Evolutionary conservation across 1,140 invertebrate species (phyloP).

Genomic region (Camponotus pennsylvanicus): DNA sequence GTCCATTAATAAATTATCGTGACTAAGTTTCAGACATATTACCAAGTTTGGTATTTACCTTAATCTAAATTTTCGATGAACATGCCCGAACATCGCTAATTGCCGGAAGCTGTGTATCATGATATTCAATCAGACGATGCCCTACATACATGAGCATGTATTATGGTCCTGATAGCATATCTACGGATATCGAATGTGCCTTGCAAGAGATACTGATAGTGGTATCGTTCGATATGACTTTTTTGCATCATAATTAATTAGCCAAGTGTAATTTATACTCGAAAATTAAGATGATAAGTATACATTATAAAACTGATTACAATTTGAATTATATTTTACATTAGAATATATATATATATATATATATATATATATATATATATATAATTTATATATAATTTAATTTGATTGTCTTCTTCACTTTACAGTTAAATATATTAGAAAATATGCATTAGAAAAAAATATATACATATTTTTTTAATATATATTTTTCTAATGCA

Average conservation of each 20-base stretch:
- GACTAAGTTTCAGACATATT: slow-evolving; percentile 65
- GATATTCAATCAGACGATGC: slow-evolving; percentile 55
- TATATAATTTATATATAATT: too few species aligned
- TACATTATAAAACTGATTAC: not conserved
- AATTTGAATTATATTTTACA: too few species aligned
- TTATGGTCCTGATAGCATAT: slow-evolving; percentile 36
- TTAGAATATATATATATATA: too few species aligned
- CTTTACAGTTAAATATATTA: not conserved
- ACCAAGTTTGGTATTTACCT: slow-evolving; percentile 62
- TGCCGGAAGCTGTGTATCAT: slow-evolving; percentile 61
- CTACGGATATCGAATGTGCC: slow-evolving; percentile 28
- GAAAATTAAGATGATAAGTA: not conserved
- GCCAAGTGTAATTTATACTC: not conserved
- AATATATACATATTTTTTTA: too few species aligned
- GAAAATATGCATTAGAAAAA: too few species aligned
- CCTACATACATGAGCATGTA: slow-evolving; percentile 49
- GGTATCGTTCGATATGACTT: not conserved
- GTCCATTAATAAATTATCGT: slow-evolving; percentile 65
- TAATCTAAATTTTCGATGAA: slow-evolving; percentile 69
- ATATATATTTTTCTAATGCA: too few species aligned
- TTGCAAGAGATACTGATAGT: not conserved
- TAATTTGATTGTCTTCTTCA: not conserved
- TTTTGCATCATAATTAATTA: slow-evolving; percentile 20
- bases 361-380: too few species aligned
- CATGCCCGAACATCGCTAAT: slow-evolving; percentile 57